Conservation (phyloP, 2,888 invertebrate genomes). For the Coelinius sp. region DNA sequence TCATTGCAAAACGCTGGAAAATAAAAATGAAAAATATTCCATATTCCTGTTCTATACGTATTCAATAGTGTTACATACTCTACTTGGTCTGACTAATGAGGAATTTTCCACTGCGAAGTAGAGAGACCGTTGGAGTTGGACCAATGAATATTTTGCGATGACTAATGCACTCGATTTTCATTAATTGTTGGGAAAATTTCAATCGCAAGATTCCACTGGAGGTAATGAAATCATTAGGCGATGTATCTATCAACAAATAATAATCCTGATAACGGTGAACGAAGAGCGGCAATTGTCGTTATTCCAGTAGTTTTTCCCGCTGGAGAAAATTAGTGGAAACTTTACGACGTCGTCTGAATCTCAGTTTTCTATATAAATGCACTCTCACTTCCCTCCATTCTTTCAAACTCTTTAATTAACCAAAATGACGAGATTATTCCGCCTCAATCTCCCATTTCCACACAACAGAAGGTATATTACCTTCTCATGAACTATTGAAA, state of each 20-base stretch:
- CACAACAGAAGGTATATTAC: neutral
- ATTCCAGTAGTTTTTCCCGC: slow-evolving; percentile 39
- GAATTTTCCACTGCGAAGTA: no score
- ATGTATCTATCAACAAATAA: slow-evolving; percentile 30
- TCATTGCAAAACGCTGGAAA: neutral
- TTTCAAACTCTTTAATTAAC: neutral
- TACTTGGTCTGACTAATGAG: no score
- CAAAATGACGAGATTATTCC: neutral
- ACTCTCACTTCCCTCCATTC: slow-evolving; percentile 14
- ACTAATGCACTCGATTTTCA: neutral
- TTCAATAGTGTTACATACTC: no score
- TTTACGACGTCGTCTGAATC: slow-evolving; percentile 37
- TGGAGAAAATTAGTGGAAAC: slow-evolving; percentile 45
- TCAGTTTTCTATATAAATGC: slow-evolving; percentile 9
- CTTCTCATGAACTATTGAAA: neutral
- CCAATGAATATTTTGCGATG: neutral
- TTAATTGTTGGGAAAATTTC: neutral
- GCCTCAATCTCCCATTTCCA: neutral
- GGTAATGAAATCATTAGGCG: neutral
- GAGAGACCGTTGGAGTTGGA: neutral
- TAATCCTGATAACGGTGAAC: slow-evolving; percentile 42
- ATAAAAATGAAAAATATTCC: neutral
- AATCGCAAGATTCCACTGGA: neutral
- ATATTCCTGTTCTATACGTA: neutral
- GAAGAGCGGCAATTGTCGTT: slow-evolving; percentile 38